Base-by-base conservation (phyloP, 2,888 invertebrate species). In the Miltochrista miniata region DNA sequence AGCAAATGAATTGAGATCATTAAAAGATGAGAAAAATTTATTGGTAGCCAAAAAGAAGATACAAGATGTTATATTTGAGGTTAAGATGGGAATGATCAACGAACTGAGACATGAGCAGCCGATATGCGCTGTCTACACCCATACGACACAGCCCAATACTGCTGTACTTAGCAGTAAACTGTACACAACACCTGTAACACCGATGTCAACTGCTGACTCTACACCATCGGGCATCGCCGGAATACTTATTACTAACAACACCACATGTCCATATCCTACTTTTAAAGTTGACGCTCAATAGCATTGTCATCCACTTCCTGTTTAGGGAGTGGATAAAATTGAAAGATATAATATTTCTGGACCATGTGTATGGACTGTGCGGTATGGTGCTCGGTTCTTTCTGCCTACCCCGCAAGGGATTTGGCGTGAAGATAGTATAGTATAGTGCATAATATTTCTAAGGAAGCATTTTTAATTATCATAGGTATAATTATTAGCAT, bases 11-110 rank as follows among this genome's bases (percentile, higher is more conserved):
- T 78, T 93, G 61, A 81, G 93, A 7, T 92, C 92, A 34, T 79
- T 93, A 13, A 90, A 88, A 72, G 93, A 92, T 14, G 88, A 93
- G 40, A 93, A 93, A 64, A 92, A 93, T 52, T 72, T 93, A 10
- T 72, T 93, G 5, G 84, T 93, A 3, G 89, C 93, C 0, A 93
- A 93, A 67, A 93, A 93, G 68, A 93, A 93, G 70, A 93, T 93
- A 52, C 93, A 93, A 65, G 93, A 93, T 64, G 90, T 92, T 10
- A 91, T 93, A 63, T 93, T 93, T 75, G 93, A 93, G 65, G 93
- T 93, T 0, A 93, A 93, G 75, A 93, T 93, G 93, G 92, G 91
- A 12, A 88, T 92, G 71, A 81, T 93, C 36, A 87, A 80, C 66
- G 91, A 92, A 12, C 63, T 72, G 0, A 74, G 81, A 45, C 45